Percentiles rank a stretch among this genome's conserved stretches.
Conservation (phyloP, 2,797 vertebrate genomes). For the Muscicapa striata region DNA sequence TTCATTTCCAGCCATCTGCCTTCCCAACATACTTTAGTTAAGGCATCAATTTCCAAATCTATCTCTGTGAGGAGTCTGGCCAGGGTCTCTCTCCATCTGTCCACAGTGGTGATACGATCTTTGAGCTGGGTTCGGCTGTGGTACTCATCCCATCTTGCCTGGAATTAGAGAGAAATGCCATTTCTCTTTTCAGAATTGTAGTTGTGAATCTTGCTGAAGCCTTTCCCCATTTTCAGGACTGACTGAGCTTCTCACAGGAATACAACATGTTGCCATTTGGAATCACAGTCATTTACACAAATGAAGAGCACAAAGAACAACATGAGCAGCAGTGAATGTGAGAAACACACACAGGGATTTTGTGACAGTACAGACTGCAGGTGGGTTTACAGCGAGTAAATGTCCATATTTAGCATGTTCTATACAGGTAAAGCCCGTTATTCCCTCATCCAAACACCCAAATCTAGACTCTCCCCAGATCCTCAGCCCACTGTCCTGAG, state of each 20-base stretch:
- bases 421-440: background rate
- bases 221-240: background rate
- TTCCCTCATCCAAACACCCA: too few relatives aligned
- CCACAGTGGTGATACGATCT: slow-evolving; percentile 82
- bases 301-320: background rate
- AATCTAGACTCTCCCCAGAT: background rate
- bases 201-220: background rate
- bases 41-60: slow-evolving; percentile 87
- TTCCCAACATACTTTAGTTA: slow-evolving; percentile 80
- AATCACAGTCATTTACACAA: background rate
- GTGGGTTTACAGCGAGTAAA: background rate
- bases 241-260: background rate
- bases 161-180: background rate
- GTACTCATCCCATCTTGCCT: slow-evolving; percentile 89
- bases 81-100: slow-evolving; percentile 85
- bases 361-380: rapidly evolving
- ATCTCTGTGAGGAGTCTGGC: slow-evolving; percentile 83
- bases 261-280: rapidly evolving
- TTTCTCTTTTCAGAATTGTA: background rate
- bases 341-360: background rate
- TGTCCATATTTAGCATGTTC: background rate
- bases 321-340: rapidly evolving
- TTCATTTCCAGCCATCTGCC: slow-evolving; percentile 35
- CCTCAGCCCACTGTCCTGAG: rapidly evolving
- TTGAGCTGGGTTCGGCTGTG: slow-evolving; percentile 81